Evolutionary conservation across 2,797 vertebrate species (phyloP).

Genomic region (Halcyon leucocephala): DNA sequence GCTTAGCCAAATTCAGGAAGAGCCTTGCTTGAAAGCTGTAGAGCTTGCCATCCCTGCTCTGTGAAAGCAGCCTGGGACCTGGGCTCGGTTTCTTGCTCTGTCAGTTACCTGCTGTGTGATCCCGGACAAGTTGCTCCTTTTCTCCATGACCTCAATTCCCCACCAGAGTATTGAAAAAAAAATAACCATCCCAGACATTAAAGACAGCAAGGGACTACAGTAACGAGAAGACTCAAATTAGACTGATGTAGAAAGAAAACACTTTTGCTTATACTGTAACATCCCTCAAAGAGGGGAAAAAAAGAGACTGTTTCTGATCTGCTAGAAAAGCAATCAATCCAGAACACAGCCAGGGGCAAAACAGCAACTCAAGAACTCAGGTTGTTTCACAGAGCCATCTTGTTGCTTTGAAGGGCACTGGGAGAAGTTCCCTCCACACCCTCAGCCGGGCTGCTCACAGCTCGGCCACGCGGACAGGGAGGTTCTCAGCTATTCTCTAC

Average conservation of each 20-base stretch:
- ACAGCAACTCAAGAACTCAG: neutral
- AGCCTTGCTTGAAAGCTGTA: neutral
- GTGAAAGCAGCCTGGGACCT: neutral
- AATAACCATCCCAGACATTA: neutral
- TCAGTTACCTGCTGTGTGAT: constrained; percentile 47
- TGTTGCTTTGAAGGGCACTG: neutral
- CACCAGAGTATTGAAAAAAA: neutral
- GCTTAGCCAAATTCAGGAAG: constrained; percentile 4
- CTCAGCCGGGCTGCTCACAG: neutral
- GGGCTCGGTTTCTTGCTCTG: constrained; percentile 5
- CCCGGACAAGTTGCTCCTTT: neutral
- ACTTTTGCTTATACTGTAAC: neutral
- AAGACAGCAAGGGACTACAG: neutral
- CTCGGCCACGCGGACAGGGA: fast-evolving
- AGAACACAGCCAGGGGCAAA: neutral
- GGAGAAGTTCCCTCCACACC: neutral
- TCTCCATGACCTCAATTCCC: constrained; percentile 23
- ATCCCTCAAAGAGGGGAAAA: neutral
- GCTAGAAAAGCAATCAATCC: neutral
- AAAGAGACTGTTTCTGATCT: neutral
- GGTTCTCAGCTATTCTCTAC: neutral
- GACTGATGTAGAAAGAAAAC: neutral
- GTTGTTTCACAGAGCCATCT: neutral
- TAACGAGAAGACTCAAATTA: neutral
- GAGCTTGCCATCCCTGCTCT: neutral